Percentiles rank a stretch among this genome's conserved stretches.
Conservation (phyloP, 2,113 vertebrate species). For the Sminthopsis crassicaudata region DNA sequence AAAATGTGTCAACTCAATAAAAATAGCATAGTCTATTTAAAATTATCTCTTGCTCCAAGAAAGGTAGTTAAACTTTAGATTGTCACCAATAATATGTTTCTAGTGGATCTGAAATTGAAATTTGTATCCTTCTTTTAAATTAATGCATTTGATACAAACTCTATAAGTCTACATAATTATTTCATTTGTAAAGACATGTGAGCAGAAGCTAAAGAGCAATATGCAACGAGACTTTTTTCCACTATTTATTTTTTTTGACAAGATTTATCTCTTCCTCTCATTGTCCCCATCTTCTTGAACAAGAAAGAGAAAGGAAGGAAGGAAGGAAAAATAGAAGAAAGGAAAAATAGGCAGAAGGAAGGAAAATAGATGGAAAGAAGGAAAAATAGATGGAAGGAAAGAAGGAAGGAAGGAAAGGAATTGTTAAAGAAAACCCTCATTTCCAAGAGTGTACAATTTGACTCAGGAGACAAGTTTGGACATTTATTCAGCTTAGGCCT, state of each 20-base stretch:
- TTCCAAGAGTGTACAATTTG: background rate
- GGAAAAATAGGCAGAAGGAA: too few species aligned
- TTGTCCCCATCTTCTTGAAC: background rate
- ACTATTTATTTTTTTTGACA: background rate
- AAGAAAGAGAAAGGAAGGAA: background rate
- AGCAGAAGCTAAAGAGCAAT: constrained; percentile 1
- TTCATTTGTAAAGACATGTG: constrained; percentile 29
- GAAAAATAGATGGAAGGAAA: too few species aligned
- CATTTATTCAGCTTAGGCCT: background rate
- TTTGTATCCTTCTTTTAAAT: background rate
- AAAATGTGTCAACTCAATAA: background rate
- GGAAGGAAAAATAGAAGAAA: too few species aligned
- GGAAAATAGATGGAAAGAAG: too few species aligned
- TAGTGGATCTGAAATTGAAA: background rate
- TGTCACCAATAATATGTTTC: background rate
- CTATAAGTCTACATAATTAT: constrained; percentile 12
- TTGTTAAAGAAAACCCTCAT: background rate
- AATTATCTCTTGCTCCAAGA: background rate
- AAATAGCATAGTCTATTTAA: background rate
- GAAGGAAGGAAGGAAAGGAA: too few species aligned
- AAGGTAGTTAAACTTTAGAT: background rate
- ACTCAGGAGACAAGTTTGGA: background rate
- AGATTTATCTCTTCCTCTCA: background rate
- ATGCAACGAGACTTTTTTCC: background rate
- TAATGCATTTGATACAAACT: background rate